These are phyloP conservation scores for Gila orcuttii DNA, from an alignment of 2,113 vertebrate genomes.

Conservation along the genomic window DNA sequence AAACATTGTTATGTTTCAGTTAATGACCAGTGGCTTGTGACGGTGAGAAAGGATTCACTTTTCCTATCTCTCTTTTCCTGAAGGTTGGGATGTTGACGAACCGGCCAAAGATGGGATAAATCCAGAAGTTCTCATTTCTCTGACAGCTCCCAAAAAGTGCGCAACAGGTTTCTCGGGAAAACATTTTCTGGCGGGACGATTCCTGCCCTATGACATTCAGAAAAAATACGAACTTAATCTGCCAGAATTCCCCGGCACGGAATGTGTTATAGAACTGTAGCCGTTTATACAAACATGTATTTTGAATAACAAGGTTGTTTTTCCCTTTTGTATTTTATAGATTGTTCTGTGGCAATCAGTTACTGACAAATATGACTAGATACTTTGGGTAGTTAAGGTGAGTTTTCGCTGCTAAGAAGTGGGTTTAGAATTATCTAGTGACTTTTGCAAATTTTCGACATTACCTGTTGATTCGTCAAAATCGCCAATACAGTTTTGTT, in stretches of 20 bases:
- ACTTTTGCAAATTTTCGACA: neutral
- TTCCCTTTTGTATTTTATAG: constrained; percentile 74
- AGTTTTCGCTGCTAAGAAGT: neutral
- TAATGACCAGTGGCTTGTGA: neutral
- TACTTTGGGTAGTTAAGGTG: constrained; percentile 9
- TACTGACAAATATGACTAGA: constrained; percentile 40
- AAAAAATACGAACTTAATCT: constrained; percentile 91
- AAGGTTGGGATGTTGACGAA: constrained; percentile 87
- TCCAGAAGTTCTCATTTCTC: constrained; percentile 90
- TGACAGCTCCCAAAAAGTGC: constrained; percentile 88
- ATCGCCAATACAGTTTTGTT: neutral
- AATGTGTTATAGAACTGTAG: constrained; percentile 87
- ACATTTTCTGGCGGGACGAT: constrained; percentile 92
- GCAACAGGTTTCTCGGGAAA: constrained; percentile 86
- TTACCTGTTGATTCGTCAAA: neutral
- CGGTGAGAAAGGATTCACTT: neutral
- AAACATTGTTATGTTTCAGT: neutral
- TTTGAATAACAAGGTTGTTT: constrained; percentile 64
- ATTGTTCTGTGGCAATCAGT: constrained; percentile 67
- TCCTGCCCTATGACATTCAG: constrained; percentile 91
- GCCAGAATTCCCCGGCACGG: constrained; percentile 87
- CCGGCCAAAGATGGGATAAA: constrained; percentile 80
- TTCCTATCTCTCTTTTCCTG: constrained; percentile 5
- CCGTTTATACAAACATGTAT: constrained; percentile 48
- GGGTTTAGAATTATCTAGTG: neutral